phyloP scores from a whole-genome alignment of 2,888 invertebrate genomes.

The Agonopterix arenella region DNA sequence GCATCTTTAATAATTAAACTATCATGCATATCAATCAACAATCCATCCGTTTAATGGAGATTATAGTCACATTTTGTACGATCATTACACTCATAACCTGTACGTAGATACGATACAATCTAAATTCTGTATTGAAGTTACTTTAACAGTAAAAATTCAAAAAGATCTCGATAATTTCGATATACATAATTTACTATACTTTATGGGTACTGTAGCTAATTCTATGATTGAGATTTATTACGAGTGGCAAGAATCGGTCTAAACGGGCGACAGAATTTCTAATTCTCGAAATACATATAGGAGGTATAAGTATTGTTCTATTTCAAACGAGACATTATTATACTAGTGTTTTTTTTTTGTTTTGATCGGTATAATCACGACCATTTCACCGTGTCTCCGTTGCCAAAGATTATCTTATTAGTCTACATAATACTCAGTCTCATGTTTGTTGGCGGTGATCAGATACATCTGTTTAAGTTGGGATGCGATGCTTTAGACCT shows the following conservation, averaged over 20 bases:
- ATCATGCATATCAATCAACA: conserved; percentile 44
- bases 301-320: too few species aligned
- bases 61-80: conserved; percentile 74
- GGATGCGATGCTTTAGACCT: conserved; percentile 78
- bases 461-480: conserved; percentile 65
- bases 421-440: conserved; percentile 73
- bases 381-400: conserved; percentile 33
- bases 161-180: conserved; percentile 20
- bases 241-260: background rate
- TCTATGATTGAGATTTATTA: background rate
- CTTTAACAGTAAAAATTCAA: conserved; percentile 30
- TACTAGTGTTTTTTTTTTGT: conserved; percentile 18
- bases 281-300: conserved; percentile 1
- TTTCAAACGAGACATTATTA: too few species aligned
- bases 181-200: conserved; percentile 2
- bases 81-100: conserved; percentile 37
- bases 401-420: conserved; percentile 45
- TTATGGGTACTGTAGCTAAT: background rate
- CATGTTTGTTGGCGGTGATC: conserved; percentile 66
- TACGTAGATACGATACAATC: conserved; percentile 3
- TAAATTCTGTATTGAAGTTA: background rate
- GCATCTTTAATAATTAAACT: conserved; percentile 29
- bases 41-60: conserved; percentile 36
- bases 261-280: background rate
- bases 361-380: conserved; percentile 26